phyloP scores from a whole-genome alignment of 2,797 vertebrate species.

The Gallinago solitaria region DNA sequence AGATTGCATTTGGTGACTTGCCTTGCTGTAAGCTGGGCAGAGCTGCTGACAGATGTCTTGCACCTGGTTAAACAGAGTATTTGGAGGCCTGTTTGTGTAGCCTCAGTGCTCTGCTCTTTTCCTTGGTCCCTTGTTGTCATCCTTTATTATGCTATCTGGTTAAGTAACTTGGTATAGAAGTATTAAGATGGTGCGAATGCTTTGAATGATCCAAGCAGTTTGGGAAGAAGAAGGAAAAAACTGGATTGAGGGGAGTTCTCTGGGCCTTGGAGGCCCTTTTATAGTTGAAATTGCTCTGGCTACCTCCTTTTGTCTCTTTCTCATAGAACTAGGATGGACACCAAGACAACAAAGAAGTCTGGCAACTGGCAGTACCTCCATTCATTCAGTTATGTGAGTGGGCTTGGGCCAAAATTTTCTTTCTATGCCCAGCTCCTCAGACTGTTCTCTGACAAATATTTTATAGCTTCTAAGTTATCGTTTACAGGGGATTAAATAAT shows the following conservation, averaged over 20 bases:
- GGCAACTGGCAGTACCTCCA: not conserved
- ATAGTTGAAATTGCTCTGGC: not conserved
- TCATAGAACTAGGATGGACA: not conserved
- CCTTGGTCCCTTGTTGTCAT: not conserved
- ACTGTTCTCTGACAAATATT: not conserved
- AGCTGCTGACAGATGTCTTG: not conserved
- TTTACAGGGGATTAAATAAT: not conserved
- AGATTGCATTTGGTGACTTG: not conserved
- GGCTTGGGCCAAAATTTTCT: not conserved
- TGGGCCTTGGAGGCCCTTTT: not conserved
- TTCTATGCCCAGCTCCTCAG: not conserved
- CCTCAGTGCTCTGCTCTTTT: not conserved
- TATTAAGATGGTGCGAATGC: not conserved
- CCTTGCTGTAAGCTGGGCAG: not conserved
- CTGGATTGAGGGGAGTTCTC: not conserved
- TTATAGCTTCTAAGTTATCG: not conserved
- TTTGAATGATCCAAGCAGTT: not conserved
- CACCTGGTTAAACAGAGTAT: not conserved
- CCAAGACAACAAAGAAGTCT: not conserved
- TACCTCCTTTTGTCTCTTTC: not conserved
- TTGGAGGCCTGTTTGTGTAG: not conserved
- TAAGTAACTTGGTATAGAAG: not conserved
- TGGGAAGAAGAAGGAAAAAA: not conserved
- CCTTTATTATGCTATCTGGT: not conserved
- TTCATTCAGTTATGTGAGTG: not conserved